phyloP scores from a whole-genome alignment of 30 jellyfish, hydroid and myxozoan genomes.

The Aurelia aurita region DNA sequence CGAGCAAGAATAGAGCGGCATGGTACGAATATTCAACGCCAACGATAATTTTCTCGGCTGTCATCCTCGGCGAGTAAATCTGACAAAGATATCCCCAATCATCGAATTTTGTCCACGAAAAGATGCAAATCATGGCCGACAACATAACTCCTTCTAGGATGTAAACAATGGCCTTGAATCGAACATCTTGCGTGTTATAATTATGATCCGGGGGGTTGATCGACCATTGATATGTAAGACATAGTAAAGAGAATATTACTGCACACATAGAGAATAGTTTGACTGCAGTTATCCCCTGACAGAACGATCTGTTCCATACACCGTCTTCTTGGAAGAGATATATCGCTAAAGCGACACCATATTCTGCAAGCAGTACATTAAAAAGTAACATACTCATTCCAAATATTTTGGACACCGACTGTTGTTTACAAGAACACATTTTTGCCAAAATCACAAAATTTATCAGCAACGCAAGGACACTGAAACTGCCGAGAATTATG shows the following conservation, averaged over 20 bases:
- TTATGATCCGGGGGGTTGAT: slow-evolving; percentile 75
- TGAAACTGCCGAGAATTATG: slow-evolving; percentile 63
- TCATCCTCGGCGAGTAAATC: slow-evolving; percentile 62
- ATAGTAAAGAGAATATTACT: slow-evolving; percentile 69
- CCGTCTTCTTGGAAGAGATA: slow-evolving; percentile 72
- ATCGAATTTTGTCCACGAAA: slow-evolving; percentile 93
- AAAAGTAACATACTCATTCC: slow-evolving; percentile 90
- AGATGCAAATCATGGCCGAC: slow-evolving; percentile 86
- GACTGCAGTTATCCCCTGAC: slow-evolving; percentile 89
- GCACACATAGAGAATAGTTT: slow-evolving; percentile 88
- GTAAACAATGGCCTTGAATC: slow-evolving; percentile 96
- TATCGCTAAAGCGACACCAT: slow-evolving; percentile 89
- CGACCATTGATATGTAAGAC: slow-evolving; percentile 78
- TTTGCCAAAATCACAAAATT: slow-evolving; percentile 71
- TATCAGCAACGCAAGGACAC: slow-evolving; percentile 65
- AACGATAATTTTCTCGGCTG: slow-evolving; percentile 77
- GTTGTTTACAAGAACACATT: slow-evolving; percentile 76
- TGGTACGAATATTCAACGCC: slow-evolving; percentile 79
- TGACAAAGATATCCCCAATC: slow-evolving; percentile 90
- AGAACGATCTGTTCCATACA: slow-evolving; percentile 77
- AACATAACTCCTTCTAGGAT: slow-evolving; percentile 90
- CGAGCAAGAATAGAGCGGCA: slow-evolving; percentile 59
- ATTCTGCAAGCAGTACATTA: slow-evolving; percentile 79
- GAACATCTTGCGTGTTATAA: slow-evolving; percentile 73
- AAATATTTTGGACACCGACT: slow-evolving; percentile 71